Evolutionary conservation across 2,113 vertebrate species (phyloP), one percentile per base, ranked within the genome.

Genomic region (Pao palembangensis): DNA sequence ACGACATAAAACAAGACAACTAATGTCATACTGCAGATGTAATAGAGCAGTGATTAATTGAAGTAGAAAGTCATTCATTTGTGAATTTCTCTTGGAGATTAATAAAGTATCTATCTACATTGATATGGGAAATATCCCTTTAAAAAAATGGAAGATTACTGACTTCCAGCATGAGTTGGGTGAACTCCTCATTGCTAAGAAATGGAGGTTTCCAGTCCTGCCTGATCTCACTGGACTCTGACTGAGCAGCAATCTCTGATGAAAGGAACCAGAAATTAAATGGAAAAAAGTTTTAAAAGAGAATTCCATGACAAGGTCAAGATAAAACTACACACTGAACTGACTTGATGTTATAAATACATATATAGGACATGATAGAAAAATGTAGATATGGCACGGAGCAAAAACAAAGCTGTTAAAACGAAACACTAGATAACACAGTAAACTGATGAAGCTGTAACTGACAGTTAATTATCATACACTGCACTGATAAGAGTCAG

Each of bases 171-270:
- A 99, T 99, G 88, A 99, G 93, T 82, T 98, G 97, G 52, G 96
- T 98, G 89, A 99, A 98, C 85, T 99, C 97, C 88, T 98, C 95
- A 86, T 98, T 98, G 91, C 95, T 98, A 85, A 99, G 97, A 90
- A 98, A 99, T 69, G 96, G 93, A 1, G 97, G 97, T 82, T 98
- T 98, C 97, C 97, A 99, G 90, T 98, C 96, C 84, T 98, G 97
- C 79, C 94, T 94, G 85, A 98, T 98, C 88, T 99, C 97, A 89
- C 94, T 98, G 63, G 97, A 96, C 82, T 98, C 96, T 44, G 96
- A 96, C 87, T 98, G 96, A 67, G 97, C 96, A 80, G 95, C 94
- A 54, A 96, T 98, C 91, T 98, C 97, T 99, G 84, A 58, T 93
- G 80, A 63, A 43, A 72, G 51, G 51, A 43, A 56, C 12, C 52